Percentiles rank a stretch among this genome's conserved stretches.
These are phyloP conservation scores for Oophaga pumilio DNA, from an alignment of 2,113 vertebrate species.

Conservation along the genomic window DNA sequence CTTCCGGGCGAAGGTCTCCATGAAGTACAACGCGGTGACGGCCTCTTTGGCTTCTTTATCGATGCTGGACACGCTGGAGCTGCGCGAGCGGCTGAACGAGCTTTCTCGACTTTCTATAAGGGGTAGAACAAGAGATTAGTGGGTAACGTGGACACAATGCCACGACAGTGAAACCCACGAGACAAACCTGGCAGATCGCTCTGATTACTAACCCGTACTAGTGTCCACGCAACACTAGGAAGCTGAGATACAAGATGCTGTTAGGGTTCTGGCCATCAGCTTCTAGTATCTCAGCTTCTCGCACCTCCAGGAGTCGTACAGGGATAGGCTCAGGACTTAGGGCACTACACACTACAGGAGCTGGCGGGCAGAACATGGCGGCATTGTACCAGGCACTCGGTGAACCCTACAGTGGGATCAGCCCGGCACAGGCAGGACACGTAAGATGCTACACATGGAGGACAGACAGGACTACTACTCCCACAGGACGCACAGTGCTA, in stretches of 20 bases:
- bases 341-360: no score
- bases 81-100: constrained; percentile 94
- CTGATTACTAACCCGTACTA: background rate
- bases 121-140: constrained; percentile 11
- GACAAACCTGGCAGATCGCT: background rate
- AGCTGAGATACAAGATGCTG: background rate
- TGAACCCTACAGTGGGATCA: no score
- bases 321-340: background rate
- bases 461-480: constrained; percentile 19
- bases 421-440: background rate
- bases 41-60: constrained; percentile 95
- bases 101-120: constrained; percentile 90
- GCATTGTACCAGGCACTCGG: background rate
- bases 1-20: constrained; percentile 89
- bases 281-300: background rate
- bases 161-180: background rate
- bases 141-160: background rate
- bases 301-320: background rate
- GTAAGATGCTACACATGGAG: background rate
- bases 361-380: background rate
- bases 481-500: constrained; percentile 44
- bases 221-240: background rate
- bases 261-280: no score
- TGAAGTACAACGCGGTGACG: constrained; percentile 90
- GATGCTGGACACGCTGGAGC: constrained; percentile 97